These are phyloP conservation scores for Eurytemora carolleeae DNA, from an alignment of 1,140 invertebrate genomes.

Conservation along the genomic window DNA sequence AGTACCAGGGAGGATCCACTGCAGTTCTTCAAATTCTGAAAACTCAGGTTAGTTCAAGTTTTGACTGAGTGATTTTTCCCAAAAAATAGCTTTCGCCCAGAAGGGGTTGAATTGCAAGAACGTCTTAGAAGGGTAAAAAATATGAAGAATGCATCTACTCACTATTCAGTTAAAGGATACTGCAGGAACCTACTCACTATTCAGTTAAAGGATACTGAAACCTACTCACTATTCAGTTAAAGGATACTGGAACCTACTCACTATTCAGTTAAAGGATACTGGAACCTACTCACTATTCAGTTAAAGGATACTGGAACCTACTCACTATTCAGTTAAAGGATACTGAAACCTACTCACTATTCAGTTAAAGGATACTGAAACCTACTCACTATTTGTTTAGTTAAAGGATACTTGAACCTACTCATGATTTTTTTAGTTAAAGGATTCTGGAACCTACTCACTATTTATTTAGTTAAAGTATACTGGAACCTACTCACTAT, in stretches of 20 bases:
- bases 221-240: too few species aligned
- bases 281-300: too few species aligned
- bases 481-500: background rate
- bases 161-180: background rate
- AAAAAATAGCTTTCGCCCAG: background rate
- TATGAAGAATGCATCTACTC: background rate
- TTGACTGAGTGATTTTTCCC: background rate
- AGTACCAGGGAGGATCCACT: conserved; percentile 11
- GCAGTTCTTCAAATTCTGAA: background rate
- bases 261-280: too few species aligned
- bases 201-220: too few species aligned
- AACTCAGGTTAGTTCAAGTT: conserved; percentile 1
- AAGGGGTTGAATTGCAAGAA: background rate
- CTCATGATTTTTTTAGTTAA: too few species aligned
- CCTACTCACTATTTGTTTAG: too few species aligned
- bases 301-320: too few species aligned
- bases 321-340: background rate
- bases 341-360: background rate
- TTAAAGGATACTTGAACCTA: too few species aligned
- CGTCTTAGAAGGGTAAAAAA: background rate
- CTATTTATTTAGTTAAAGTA: background rate
- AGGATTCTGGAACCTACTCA: background rate
- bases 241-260: too few species aligned
- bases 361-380: too few species aligned
- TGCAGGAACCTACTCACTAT: background rate